Percentiles rank a stretch among this genome's conserved stretches.
These are phyloP conservation scores for Pantherophis vulpinus DNA, from an alignment of 2,797 vertebrate species.

Conservation along the genomic window DNA sequence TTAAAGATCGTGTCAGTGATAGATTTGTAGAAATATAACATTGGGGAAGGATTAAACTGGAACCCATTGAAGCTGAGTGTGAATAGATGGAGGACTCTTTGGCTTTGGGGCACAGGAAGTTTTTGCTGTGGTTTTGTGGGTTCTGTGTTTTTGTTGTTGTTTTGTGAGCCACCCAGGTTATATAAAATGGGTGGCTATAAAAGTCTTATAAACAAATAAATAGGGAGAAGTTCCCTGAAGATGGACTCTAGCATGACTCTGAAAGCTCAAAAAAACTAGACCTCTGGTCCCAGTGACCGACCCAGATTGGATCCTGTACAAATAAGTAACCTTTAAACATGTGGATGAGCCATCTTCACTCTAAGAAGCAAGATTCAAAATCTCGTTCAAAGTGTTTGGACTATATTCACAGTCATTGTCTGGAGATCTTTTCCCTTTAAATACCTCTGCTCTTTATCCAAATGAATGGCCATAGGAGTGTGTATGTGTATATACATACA, in stretches of 20 bases:
- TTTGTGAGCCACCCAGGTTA: neutral
- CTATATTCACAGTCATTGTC: neutral
- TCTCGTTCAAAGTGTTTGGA: neutral
- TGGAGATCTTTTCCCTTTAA: neutral
- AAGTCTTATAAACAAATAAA: neutral
- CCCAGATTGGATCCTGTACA: neutral
- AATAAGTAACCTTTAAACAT: neutral
- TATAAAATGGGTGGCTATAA: neutral
- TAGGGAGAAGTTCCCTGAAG: neutral
- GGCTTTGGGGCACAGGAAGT: neutral
- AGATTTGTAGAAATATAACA: neutral
- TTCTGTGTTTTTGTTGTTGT: neutral
- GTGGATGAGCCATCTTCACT: neutral
- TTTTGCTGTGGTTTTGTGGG: neutral
- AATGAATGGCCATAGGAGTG: neutral
- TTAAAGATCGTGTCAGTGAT: neutral
- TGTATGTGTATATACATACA: neutral
- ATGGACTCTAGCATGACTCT: no score
- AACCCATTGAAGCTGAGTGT: neutral
- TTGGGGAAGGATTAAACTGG: neutral
- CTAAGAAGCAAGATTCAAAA: slow-evolving; percentile 9
- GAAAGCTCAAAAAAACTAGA: neutral
- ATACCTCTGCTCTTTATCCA: neutral
- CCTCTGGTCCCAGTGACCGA: neutral
- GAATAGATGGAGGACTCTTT: neutral